These are phyloP conservation scores for Dioctria linearis DNA, from an alignment of 2,888 invertebrate species.

Conservation along the genomic window DNA sequence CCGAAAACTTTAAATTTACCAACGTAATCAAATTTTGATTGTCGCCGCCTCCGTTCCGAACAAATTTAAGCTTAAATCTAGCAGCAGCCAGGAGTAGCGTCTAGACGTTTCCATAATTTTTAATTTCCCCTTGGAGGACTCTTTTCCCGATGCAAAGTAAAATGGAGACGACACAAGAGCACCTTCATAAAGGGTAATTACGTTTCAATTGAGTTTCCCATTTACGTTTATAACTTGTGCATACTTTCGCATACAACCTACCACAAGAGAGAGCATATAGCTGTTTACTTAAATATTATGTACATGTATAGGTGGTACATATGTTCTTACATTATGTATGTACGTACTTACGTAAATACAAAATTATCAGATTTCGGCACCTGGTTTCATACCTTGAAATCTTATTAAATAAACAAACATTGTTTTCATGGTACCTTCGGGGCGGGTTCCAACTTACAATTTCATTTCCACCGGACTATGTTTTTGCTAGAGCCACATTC, in stretches of 20 bases:
- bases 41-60: conserved; percentile 33
- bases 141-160: conserved; percentile 9
- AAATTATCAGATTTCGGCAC: too few species aligned
- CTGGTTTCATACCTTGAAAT: too few species aligned
- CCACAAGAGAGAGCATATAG: too few species aligned
- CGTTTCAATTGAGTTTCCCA: conserved; percentile 32
- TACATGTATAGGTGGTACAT: too few species aligned
- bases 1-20: conserved; percentile 29
- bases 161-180: conserved; percentile 13
- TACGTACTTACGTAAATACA: too few species aligned
- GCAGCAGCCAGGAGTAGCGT: neutral
- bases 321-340: too few species aligned
- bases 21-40: conserved; percentile 35
- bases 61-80: conserved; percentile 7
- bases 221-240: conserved; percentile 20
- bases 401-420: too few species aligned
- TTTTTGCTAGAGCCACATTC: too few species aligned
- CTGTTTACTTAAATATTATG: too few species aligned
- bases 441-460: too few species aligned
- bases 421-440: too few species aligned
- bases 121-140: conserved; percentile 26
- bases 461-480: too few species aligned
- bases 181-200: conserved; percentile 25
- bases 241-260: neutral
- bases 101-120: conserved; percentile 37